Base-by-base conservation (phyloP, 1,140 invertebrate species). In the Leptonema lineaticorne region DNA sequence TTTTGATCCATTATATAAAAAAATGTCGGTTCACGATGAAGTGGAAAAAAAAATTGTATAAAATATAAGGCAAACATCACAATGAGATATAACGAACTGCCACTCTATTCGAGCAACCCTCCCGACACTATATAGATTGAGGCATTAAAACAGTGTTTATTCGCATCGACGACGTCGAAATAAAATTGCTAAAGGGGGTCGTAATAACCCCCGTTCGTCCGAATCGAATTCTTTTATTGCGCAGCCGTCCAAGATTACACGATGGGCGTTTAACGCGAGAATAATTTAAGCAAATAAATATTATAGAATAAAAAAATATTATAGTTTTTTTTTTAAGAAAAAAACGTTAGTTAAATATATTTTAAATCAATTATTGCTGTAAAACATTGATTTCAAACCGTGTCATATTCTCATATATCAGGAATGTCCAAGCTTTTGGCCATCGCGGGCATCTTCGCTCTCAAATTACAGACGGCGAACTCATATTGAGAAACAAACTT, bases 111-210 rank as follows among this genome's bases (percentile, higher is more conserved):
- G 5, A 33, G 30, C 57, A 7, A 59, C 62, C 59, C 62, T 45
- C n/a, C n/a, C n/a, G n/a, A n/a, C n/a, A n/a, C n/a, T n/a, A n/a
- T n/a, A n/a, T 50, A 64, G 37, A 67, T 59, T 63, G 33, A 62
- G 65, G 63, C 59, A 71, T 71, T 68, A 71, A 69, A 71, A 57
- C 27, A 33, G 37, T 26, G 64, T 72, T 72, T 72, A 72, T 69
- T 68, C 71, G 62, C 71, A 60, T 26, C 56, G 62, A 60, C 63
- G 65, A 71, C 53, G 56, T 22, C 29, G 18, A 26, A 71, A 69
- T 69, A 64, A 64, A 62, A 60, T 63, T 63, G 64, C n/a, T n/a
- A n/a, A n/a, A 11, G 37, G 9, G 37, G 37, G 37, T 67, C 63
- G 70, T 46, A 68, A 63, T 48, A 46, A 26, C 71, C 46, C 67